phyloP scores from a whole-genome alignment of 92 coral and sea anemone genomes.

The Parazoanthus swiftii region DNA sequence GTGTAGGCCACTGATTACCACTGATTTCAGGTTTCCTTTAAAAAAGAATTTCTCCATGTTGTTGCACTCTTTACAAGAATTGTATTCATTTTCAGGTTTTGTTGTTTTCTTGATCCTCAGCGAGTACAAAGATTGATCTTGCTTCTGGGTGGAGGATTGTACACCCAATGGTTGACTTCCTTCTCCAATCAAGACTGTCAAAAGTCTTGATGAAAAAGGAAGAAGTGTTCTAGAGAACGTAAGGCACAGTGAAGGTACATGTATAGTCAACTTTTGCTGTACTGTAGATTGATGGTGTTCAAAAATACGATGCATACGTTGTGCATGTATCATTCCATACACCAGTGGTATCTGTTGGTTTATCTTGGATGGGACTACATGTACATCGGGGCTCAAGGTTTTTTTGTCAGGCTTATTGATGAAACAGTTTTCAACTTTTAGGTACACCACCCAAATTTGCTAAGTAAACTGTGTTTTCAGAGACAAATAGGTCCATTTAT shows the following conservation, averaged over 20 bases:
- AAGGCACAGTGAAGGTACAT: conserved; percentile 30
- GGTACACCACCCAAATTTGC: too few relatives aligned
- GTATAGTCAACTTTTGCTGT: conserved; percentile 10
- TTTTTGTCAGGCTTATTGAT: too few relatives aligned
- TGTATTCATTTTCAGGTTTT: conserved; percentile 29
- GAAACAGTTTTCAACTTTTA: too few relatives aligned
- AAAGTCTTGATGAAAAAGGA: conserved; percentile 93
- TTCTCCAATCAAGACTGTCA: conserved; percentile 85
- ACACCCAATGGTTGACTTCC: conserved; percentile 87
- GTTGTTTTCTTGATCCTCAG: conserved; percentile 36
- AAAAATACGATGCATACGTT: neutral
- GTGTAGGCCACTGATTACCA: neutral
- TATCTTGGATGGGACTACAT: neutral
- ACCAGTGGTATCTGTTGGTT: neutral
- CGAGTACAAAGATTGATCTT: conserved; percentile 14
- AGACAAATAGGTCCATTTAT: too few relatives aligned
- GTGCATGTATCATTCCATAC: neutral
- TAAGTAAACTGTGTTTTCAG: too few relatives aligned
- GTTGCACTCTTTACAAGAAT: neutral
- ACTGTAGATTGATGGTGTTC: neutral
- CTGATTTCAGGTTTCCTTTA: neutral
- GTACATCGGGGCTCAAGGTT: too few relatives aligned
- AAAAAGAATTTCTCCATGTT: neutral
- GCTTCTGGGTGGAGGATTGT: conserved; percentile 33
- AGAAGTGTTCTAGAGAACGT: conserved; percentile 40